Percentiles rank a stretch among this genome's conserved stretches.
Evolutionary conservation across 2,797 vertebrate species (phyloP).

Genomic region (Fistularia tabacaria): DNA sequence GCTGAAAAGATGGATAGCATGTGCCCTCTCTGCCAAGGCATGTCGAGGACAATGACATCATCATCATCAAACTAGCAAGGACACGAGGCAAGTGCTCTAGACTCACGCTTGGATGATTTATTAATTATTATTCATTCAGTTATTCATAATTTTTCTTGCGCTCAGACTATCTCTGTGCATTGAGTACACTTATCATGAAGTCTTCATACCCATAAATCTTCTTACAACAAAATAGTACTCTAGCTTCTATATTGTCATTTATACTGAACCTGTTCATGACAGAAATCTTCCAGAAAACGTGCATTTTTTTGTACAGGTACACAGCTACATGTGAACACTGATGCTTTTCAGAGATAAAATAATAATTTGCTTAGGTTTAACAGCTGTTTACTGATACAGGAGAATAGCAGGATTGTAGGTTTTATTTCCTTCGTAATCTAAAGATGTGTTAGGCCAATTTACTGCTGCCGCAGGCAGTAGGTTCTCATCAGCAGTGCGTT

Average conservation of each 20-base stretch:
- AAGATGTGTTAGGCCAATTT: conserved; percentile 14
- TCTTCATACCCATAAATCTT: conserved; percentile 43
- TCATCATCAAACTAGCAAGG: conserved; percentile 51
- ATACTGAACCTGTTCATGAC: conserved; percentile 1
- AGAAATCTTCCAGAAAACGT: conserved; percentile 17
- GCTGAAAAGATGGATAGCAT: conserved; percentile 59
- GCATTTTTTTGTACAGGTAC: conserved; percentile 39
- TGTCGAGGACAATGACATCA: conserved; percentile 62
- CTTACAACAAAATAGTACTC: conserved; percentile 29
- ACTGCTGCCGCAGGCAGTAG: conserved; percentile 15
- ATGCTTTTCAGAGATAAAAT: conserved; percentile 35
- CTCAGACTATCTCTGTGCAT: conserved; percentile 39
- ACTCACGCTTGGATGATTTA: conserved; percentile 49
- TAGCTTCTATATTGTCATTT: conserved; percentile 17
- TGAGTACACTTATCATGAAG: conserved; percentile 24
- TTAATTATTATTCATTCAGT: conserved; percentile 55
- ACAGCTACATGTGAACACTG: conserved; percentile 36
- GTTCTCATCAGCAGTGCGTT: conserved; percentile 2
- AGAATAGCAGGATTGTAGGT: conserved; percentile 5
- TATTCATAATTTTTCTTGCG: conserved; percentile 37
- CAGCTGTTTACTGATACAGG: conserved; percentile 31
- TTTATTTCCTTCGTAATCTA: conserved; percentile 23
- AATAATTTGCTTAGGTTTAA: conserved; percentile 28
- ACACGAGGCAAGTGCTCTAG: conserved; percentile 40
- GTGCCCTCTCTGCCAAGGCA: conserved; percentile 60